phyloP scores from a whole-genome alignment of 2,113 vertebrate species.

The Felis chaus region DNA sequence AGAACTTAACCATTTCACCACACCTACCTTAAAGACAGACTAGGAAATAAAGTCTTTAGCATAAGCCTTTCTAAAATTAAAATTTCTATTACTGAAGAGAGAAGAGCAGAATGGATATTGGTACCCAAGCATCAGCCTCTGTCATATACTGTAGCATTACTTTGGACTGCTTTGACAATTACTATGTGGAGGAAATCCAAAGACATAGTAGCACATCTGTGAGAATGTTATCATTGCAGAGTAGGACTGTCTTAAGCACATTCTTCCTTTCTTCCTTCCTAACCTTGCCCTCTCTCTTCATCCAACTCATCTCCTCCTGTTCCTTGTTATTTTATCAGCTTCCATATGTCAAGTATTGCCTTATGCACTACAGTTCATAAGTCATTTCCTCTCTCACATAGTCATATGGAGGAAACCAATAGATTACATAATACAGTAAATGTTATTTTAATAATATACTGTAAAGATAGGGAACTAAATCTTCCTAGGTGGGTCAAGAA shows the following conservation, averaged over 20 bases:
- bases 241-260: background rate
- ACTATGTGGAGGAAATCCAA: background rate
- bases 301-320: background rate
- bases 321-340: background rate
- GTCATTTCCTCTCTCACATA: background rate
- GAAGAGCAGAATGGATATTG: background rate
- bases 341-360: background rate
- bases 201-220: background rate
- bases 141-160: background rate
- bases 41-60: background rate
- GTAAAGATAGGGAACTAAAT: background rate
- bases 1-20: background rate
- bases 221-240: background rate
- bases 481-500: background rate
- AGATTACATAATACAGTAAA: background rate
- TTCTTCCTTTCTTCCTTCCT: background rate
- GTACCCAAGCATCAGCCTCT: background rate
- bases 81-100: background rate
- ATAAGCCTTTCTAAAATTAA: constrained; percentile 9
- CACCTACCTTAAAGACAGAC: background rate
- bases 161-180: background rate
- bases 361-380: background rate
- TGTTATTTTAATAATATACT: background rate
- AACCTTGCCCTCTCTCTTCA: background rate
- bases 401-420: background rate